These are phyloP conservation scores for Fratercula arctica DNA, from an alignment of 2,797 vertebrate genomes.

Conservation along the genomic window DNA sequence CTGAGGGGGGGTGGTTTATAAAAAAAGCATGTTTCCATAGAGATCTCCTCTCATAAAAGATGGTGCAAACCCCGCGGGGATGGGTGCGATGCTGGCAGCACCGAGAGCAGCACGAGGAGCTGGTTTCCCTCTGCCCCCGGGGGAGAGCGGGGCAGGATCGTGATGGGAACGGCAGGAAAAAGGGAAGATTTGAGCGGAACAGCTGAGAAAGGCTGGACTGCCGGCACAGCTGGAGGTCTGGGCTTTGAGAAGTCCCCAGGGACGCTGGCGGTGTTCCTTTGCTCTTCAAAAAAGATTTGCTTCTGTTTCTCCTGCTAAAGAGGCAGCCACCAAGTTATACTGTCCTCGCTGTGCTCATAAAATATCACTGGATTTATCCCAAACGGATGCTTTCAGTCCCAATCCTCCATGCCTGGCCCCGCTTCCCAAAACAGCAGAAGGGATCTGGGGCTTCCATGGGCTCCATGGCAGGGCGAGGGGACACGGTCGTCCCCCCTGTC, in stretches of 20 bases:
- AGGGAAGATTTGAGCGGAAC: background rate
- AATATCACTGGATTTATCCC: accelerated
- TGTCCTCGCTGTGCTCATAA: background rate
- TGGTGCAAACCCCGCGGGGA: background rate
- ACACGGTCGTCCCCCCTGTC: background rate
- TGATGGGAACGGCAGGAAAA: too few relatives aligned
- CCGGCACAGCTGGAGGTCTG: background rate
- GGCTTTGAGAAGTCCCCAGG: too few relatives aligned
- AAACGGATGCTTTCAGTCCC: background rate
- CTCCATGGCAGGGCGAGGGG: background rate
- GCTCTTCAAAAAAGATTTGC: background rate
- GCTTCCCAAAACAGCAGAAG: background rate
- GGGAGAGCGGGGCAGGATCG: too few relatives aligned
- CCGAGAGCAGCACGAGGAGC: accelerated
- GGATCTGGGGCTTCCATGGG: background rate
- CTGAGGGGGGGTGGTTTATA: background rate
- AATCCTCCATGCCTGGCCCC: background rate
- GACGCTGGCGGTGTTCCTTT: background rate
- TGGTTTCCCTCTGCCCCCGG: background rate
- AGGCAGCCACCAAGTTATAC: background rate
- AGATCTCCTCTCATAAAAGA: background rate
- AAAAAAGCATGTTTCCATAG: background rate
- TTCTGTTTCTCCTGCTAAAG: background rate
- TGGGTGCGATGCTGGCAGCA: background rate
- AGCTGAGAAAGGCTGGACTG: background rate